phyloP scores from a whole-genome alignment of 2,797 vertebrate species.

The Rhinella marina region DNA sequence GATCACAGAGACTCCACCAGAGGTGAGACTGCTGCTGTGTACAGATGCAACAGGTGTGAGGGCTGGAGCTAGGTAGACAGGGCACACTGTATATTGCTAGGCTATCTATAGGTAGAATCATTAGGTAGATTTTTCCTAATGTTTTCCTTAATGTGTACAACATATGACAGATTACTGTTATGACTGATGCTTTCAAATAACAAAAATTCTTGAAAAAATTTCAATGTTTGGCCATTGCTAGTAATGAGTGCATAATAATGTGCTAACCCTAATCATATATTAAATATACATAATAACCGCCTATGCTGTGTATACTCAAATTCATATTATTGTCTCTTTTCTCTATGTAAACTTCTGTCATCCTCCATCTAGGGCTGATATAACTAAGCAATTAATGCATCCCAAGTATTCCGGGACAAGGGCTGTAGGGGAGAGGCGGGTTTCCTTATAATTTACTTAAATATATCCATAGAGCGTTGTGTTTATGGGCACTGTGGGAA shows the following conservation, averaged over 20 bases:
- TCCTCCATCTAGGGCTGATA: neutral
- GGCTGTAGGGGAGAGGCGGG: neutral
- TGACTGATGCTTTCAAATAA: neutral
- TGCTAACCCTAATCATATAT: too few species aligned
- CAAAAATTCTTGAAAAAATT: neutral
- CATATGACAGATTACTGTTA: too few species aligned
- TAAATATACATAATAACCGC: too few species aligned
- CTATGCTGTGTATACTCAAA: neutral
- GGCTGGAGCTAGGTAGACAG: neutral
- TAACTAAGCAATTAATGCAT: neutral
- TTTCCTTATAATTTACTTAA: neutral
- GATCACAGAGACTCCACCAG: slow-evolving; percentile 15
- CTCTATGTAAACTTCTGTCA: neutral
- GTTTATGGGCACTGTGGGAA: neutral
- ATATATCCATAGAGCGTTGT: neutral
- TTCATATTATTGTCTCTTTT: neutral
- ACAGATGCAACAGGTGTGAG: slow-evolving; percentile 37
- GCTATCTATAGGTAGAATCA: neutral
- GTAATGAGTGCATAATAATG: too few species aligned
- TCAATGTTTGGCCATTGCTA: too few species aligned
- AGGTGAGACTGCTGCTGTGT: slow-evolving; percentile 43
- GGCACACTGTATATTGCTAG: neutral
- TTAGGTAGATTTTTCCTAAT: too few species aligned
- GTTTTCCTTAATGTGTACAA: neutral
- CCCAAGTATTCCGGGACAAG: neutral